Evolutionary conservation across 2,888 invertebrate species (phyloP), one percentile per base, ranked within the genome.

Genomic region (Folsomia candida): DNA sequence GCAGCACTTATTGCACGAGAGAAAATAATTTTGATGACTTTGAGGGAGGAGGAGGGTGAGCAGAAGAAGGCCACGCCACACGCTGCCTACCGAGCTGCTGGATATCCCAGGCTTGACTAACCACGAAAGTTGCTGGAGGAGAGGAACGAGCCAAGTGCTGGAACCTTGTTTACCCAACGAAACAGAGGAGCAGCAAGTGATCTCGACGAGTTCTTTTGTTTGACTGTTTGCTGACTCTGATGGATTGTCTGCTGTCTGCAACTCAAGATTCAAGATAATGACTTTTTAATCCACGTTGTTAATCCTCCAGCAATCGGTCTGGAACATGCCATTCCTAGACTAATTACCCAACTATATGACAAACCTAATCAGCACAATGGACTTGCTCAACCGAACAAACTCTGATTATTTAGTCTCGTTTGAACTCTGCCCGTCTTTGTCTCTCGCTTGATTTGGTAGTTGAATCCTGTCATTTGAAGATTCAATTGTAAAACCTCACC

Each of bases 151-250:
- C 25, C 25, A 24, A 3, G 24, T 24, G 25, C 26, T 59, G n/a
- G n/a, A n/a, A n/a, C n/a, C n/a, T n/a, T n/a, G 25, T 59, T 26
- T 59, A 59, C 24, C 59, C 37, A 37, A 37, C 37, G 24, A 64
- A n/a, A 4, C 47, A 64, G 37, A 47, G 29, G 62, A 51, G 20
- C 22, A 65, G 22, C 65, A 65, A 65, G 65, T 26, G 54, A 51
- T 65, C 65, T 65, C 25, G 47, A 64, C 27, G 54, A 54, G 37
- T 65, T 65, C 65, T 65, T 65, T 65, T 65, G 65, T 65, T 65
- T 65, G 65, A 65, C 51, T 65, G 65, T 65, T 65, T 65, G 65
- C 65, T 65, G 65, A 65, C 65, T 65, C 65, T 54, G 65, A 65
- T 65, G 65, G 65, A 65, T 65, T 54, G 65, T 65, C 65, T 65